Base-by-base conservation (phyloP, 2,888 invertebrate species). In the Allygus modestus region DNA sequence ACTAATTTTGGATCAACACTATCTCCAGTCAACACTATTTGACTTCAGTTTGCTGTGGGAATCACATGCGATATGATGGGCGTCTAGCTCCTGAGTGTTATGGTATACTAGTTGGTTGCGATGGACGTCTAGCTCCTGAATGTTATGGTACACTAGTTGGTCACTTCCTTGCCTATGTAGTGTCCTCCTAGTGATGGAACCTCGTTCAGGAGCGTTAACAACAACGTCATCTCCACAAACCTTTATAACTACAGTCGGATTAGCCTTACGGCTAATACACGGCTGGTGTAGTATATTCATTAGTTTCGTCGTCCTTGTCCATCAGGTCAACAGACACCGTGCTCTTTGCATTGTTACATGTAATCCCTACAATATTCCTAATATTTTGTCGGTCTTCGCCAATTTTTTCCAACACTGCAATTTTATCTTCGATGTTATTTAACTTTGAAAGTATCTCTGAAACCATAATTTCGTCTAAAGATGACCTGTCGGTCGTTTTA, bases 401-500 rank as follows among this genome's bases (percentile, higher is more conserved):
- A 9, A 37, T 5, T 51, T 51, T 51, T n/a, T 51, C 51, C 17
- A 51, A 2, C 15, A 7, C 51, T 5, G 51, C 2, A 7, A 51
- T 15, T n/a, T 51, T 51, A 11, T 51, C 51, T 12, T 51, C 51
- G 15, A 51, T 51, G 15, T 51, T 5, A 51, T 51, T 51, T 4
- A 51, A n/a, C 51, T 51, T 51, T 51, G n/a, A 51, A 51, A 51
- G 51, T 51, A 51, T 51, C 15, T 51, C n/a, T 4, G 51, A n/a
- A 15, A 51, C 12, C 51, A 51, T 51, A n/a, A n/a, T 7, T n/a
- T 51, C 15, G 17, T 51, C 17, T 51, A 51, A 17, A 51, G 5
- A 17, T 2, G 12, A 1, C n/a, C 5, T 17, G 17, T 51, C 51
- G 2, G 2, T 17, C 5, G 51, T 12, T 51, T 5, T 51, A 11